Conservation (phyloP, 2,797 vertebrate genomes). For the Thamnophis elegans region DNA sequence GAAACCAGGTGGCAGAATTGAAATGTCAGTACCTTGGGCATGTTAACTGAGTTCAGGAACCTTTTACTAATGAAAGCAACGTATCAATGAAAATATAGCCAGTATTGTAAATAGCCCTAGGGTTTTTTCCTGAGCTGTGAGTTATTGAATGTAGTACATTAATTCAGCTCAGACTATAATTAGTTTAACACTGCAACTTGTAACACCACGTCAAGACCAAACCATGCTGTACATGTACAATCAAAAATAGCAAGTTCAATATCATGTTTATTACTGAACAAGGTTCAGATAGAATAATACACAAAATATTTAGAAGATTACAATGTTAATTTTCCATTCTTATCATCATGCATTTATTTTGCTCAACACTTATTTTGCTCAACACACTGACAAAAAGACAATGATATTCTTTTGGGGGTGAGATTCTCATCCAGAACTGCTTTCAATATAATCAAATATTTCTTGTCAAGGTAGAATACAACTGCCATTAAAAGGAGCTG, state of each 20-base stretch:
- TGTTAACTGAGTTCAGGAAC: background rate
- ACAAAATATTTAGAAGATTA: background rate
- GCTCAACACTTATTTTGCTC: background rate
- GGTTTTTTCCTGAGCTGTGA: background rate
- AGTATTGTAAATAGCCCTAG: background rate
- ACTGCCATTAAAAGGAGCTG: background rate
- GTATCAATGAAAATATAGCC: background rate
- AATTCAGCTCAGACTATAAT: background rate
- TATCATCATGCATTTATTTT: background rate
- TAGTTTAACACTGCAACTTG: background rate
- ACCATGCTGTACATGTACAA: background rate
- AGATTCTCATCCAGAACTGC: background rate
- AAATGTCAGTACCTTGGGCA: background rate
- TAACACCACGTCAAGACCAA: background rate
- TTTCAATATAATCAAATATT: background rate
- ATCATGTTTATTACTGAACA: background rate
- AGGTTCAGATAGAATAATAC: background rate
- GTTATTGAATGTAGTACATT: background rate
- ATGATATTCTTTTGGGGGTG: background rate
- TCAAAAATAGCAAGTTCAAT: background rate
- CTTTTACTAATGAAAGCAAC: background rate
- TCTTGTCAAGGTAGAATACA: background rate
- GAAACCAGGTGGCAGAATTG: background rate
- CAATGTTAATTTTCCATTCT: background rate
- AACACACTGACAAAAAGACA: background rate